Percentiles rank a stretch among this genome's conserved stretches.
Evolutionary conservation across 2,888 invertebrate genomes (phyloP).

Genomic region (Diarsia dahlii): DNA sequence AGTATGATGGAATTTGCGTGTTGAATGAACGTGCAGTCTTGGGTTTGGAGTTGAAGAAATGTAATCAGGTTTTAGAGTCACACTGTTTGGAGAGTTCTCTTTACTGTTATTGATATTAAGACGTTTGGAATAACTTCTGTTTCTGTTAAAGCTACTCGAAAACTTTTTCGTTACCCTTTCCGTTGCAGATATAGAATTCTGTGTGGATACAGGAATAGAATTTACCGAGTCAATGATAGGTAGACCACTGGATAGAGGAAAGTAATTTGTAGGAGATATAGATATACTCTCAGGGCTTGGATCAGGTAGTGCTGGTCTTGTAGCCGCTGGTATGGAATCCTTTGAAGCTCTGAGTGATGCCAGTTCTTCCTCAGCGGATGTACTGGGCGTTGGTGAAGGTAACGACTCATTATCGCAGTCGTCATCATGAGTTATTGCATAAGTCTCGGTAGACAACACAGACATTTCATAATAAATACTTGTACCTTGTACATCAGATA

Average conservation of each 20-base stretch:
- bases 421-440: conserved; percentile 83
- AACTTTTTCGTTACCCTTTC: conserved; percentile 75
- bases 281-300: conserved; percentile 71
- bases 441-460: conserved; percentile 87
- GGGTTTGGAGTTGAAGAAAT: conserved; percentile 71
- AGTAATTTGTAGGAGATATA: conserved; percentile 71
- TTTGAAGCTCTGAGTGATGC: conserved; percentile 75
- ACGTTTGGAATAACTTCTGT: conserved; percentile 84
- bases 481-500: conserved; percentile 88
- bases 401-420: conserved; percentile 85
- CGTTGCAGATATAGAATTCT: conserved; percentile 77
- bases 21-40: conserved; percentile 70
- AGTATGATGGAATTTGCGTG: conserved; percentile 83
- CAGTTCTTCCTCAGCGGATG: conserved; percentile 78
- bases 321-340: conserved; percentile 68
- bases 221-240: conserved; percentile 71
- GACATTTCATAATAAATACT: conserved; percentile 90
- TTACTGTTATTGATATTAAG: conserved; percentile 80
- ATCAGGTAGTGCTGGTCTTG: conserved; percentile 65
- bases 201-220: conserved; percentile 75
- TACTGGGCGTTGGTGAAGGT: conserved; percentile 76
- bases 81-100: conserved; percentile 82
- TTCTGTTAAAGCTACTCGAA: conserved; percentile 78
- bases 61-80: conserved; percentile 77
- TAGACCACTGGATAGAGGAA: conserved; percentile 73